These are phyloP conservation scores for Noctua pronuba DNA, from an alignment of 2,888 invertebrate species.

Conservation along the genomic window DNA sequence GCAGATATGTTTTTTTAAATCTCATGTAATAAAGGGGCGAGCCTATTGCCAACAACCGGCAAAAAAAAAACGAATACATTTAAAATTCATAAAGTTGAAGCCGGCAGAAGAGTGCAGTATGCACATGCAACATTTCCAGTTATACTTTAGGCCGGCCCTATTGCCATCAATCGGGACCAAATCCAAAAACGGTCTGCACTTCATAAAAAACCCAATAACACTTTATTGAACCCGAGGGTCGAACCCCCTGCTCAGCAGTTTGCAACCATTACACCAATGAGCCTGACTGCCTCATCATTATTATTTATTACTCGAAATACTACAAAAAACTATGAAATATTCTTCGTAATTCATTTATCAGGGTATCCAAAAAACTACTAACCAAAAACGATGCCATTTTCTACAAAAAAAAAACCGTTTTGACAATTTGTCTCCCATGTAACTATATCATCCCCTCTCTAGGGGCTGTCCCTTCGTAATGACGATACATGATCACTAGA, in stretches of 20 bases:
- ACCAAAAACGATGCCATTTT: neutral
- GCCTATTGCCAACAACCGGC: too few relatives aligned
- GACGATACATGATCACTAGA: too few relatives aligned
- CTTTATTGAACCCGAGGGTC: neutral
- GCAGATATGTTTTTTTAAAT: too few relatives aligned
- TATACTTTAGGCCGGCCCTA: neutral
- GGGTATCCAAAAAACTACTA: neutral
- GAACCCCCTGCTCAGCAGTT: neutral
- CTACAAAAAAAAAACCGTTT: neutral
- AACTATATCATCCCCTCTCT: neutral
- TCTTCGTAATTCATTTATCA: neutral
- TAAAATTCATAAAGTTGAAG: neutral
- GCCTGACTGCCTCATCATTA: neutral
- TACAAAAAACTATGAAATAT: neutral
- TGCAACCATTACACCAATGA: neutral
- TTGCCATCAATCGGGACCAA: neutral
- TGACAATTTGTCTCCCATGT: neutral
- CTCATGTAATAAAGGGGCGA: too few relatives aligned
- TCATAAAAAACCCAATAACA: neutral
- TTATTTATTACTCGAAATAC: neutral
- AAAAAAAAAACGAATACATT: neutral
- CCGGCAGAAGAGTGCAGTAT: too few relatives aligned
- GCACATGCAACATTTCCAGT: neutral
- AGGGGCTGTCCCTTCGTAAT: too few relatives aligned
- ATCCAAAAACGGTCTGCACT: neutral